Conservation (phyloP, 2,888 invertebrate genomes). For the Cylindroiulus punctatus region DNA sequence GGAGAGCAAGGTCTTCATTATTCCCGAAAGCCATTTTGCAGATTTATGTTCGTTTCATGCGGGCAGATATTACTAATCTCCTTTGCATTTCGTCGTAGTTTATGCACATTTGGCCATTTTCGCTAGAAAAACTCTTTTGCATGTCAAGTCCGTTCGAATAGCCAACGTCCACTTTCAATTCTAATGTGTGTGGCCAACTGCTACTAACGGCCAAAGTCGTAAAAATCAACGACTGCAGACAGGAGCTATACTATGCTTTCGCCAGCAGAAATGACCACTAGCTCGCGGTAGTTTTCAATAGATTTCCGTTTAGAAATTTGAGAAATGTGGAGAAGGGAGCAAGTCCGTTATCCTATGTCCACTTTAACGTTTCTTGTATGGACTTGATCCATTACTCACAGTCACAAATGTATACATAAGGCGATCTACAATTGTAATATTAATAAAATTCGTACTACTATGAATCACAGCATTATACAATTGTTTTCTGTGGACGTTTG, state of each 20-base stretch:
- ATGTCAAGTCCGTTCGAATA: constrained; percentile 33
- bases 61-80: constrained; percentile 42
- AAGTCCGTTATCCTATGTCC: neutral
- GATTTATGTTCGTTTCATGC: constrained; percentile 17
- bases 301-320: neutral
- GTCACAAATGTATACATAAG: neutral
- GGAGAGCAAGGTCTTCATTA: constrained; percentile 34
- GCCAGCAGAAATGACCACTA: constrained; percentile 7
- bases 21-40: constrained; percentile 10
- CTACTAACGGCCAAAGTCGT: constrained; percentile 38
- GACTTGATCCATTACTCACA: neutral
- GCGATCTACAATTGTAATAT: neutral
- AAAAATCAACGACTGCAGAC: constrained; percentile 29
- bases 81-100: neutral
- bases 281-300: neutral
- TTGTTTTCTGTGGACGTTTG: no score
- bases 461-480: no score
- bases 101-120: constrained; percentile 20
- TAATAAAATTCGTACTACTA: no score
- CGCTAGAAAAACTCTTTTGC: constrained; percentile 26
- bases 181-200: constrained; percentile 34
- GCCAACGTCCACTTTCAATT: constrained; percentile 37
- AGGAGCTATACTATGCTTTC: neutral
- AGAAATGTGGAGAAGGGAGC: neutral
- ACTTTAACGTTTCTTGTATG: neutral